phyloP scores from a whole-genome alignment of 1,140 invertebrate genomes.

The Coptotermes formosanus region DNA sequence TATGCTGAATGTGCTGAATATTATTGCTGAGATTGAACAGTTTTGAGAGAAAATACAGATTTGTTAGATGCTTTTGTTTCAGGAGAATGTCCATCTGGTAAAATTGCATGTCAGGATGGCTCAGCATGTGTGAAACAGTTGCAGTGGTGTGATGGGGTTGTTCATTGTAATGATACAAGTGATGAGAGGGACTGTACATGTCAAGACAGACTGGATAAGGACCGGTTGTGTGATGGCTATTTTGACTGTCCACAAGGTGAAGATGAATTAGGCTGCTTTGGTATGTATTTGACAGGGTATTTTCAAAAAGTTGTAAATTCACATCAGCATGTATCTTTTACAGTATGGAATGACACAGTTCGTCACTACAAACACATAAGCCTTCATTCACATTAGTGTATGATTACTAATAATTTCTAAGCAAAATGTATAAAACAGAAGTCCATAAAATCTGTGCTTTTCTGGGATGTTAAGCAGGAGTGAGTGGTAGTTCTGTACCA shows the following conservation, averaged over 20 bases:
- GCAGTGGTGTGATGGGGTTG: conserved; percentile 69
- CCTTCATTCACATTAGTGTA: not conserved
- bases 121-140: conserved; percentile 58
- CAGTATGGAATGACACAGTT: not conserved
- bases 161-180: conserved; percentile 76
- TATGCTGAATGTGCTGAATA: too few species aligned
- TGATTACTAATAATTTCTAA: too few species aligned
- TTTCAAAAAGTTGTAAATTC: not conserved
- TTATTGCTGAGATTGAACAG: not conserved
- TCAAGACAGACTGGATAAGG: conserved; percentile 58
- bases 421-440: too few species aligned
- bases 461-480: too few species aligned
- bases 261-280: conserved; percentile 75
- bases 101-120: conserved; percentile 49
- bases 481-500: too few species aligned
- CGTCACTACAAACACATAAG: not conserved
- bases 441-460: too few species aligned
- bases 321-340: not conserved
- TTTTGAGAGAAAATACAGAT: not conserved
- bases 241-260: conserved; percentile 69
- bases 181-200: conserved; percentile 78
- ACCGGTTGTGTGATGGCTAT: conserved; percentile 76
- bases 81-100: conserved; percentile 42
- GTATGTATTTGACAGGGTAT: conserved; percentile 44
- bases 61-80: not conserved